These are phyloP conservation scores for Cryptus armator DNA, from an alignment of 2,888 invertebrate genomes.

Conservation along the genomic window DNA sequence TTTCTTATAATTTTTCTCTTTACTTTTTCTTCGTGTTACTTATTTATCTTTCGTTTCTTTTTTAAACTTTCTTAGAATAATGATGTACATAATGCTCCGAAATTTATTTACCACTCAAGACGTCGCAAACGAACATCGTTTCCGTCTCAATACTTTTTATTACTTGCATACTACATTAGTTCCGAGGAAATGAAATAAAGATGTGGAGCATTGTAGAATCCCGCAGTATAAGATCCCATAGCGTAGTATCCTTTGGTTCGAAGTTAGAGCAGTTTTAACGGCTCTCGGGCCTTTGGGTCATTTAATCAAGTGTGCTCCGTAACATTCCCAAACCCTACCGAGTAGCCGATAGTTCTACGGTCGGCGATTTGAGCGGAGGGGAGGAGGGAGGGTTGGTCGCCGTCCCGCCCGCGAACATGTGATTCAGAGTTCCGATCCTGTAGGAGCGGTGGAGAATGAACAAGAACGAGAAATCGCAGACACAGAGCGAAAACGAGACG, in stretches of 20 bases:
- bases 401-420: conserved; percentile 46
- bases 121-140: background rate
- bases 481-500: conserved; percentile 47
- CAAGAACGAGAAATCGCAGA: conserved; percentile 46
- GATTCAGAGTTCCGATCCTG: conserved; percentile 43
- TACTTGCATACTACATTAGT: conserved; percentile 37
- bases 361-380: conserved; percentile 20
- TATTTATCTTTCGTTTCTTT: no score
- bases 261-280: conserved; percentile 41
- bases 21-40: no score
- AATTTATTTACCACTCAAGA: background rate
- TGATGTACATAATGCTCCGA: background rate
- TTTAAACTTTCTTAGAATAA: background rate
- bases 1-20: no score
- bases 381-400: conserved; percentile 26
- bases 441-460: conserved; percentile 3
- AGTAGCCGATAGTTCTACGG: conserved; percentile 24
- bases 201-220: background rate
- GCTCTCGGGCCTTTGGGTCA: conserved; percentile 35
- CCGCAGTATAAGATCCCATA: background rate
- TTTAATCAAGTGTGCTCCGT: conserved; percentile 55
- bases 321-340: conserved; percentile 21
- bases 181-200: conserved; percentile 10
- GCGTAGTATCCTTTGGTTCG: conserved; percentile 12
- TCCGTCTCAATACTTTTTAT: conserved; percentile 37